Evolutionary conservation across 1,140 invertebrate species (phyloP), one percentile per base, ranked within the genome.

Genomic region (Notospermus geniculatus): DNA sequence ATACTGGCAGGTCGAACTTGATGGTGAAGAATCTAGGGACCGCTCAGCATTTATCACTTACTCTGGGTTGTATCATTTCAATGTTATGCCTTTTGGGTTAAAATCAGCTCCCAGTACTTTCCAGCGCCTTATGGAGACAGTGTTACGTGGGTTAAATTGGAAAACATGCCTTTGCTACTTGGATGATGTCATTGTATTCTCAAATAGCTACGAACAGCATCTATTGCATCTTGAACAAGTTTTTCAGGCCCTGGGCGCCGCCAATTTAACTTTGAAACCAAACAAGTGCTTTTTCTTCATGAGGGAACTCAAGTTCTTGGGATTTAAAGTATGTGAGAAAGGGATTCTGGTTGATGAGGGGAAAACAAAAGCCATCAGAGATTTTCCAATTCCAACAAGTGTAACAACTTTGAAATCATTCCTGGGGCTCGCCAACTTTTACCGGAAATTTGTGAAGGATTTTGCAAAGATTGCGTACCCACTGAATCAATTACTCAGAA

Each of bases 351-450:
- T 62, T 2, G 59, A 73, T 59, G 58, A 54, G 19, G 50, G 58
- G 0, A 77, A 77, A 59, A 55, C 70, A 58, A 62, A 60, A 5
- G 54, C 46, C 30, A 43, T 70, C 1, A 53, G 29, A 46, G 56
- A 62, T 61, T 86, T 0, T 22, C 59, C 0, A 76, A 73, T 1
- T 67, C 68, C 9, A 74, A 62, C 15, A 73, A 78, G 30, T 85
- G 84, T 60, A 71, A 74, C 0, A 75, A 73, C 0, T 63, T 86
- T 0, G 84, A 86, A 73, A 69, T 85, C 46, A 64, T 67, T 0
- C 71, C 71, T 23, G 85, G 84, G 0, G 87, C 82, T 62, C 78
- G 81, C 67, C 84, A 84, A 69, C 25, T 83, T 64, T 30, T 76
- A 2, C 56, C 81, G 0, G 66, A 75, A 45, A 52, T 71, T 68